Percentiles rank a stretch among this genome's conserved stretches.
phyloP scores from a whole-genome alignment of 2,113 vertebrate species.

The Picathartes gymnocephalus region DNA sequence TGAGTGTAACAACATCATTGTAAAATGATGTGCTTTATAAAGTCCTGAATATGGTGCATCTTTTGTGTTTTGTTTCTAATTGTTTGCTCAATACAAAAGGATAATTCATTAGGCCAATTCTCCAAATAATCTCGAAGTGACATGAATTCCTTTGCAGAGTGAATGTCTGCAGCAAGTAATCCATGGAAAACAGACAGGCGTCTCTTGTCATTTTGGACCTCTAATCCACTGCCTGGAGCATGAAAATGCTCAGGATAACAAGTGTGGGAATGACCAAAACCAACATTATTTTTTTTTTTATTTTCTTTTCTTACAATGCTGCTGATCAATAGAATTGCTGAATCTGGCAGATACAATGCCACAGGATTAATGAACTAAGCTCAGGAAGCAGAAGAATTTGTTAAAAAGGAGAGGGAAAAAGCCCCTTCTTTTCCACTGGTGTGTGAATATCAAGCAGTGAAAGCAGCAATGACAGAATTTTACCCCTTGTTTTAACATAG shows the following conservation, averaged over 20 bases:
- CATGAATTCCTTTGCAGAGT: constrained; percentile 67
- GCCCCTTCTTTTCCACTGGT: constrained; percentile 24
- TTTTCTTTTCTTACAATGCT: constrained; percentile 72
- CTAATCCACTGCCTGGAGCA: constrained; percentile 75
- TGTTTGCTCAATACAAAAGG: constrained; percentile 52
- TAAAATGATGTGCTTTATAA: constrained; percentile 43
- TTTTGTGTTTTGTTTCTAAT: constrained; percentile 59
- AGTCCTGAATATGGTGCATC: constrained; percentile 37
- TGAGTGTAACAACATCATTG: constrained; percentile 20
- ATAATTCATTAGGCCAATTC: constrained; percentile 67
- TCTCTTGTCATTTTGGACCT: constrained; percentile 71
- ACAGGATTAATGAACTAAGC: constrained; percentile 66
- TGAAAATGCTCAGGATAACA: constrained; percentile 72
- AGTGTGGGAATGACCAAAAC: constrained; percentile 75
- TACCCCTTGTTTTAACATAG: constrained; percentile 12
- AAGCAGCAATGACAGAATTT: constrained; percentile 38
- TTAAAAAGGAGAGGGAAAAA: background rate
- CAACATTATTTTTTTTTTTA: constrained; percentile 75
- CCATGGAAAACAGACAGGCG: constrained; percentile 71
- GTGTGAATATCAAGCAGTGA: constrained; percentile 30
- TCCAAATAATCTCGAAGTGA: constrained; percentile 71
- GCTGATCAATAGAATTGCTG: constrained; percentile 68
- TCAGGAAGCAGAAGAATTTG: constrained; percentile 56
- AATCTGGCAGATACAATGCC: constrained; percentile 68
- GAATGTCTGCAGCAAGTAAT: constrained; percentile 72